Evolutionary conservation across 2,113 vertebrate genomes (phyloP), one percentile per base, ranked within the genome.

Genomic region (Sarotherodon lohbergeri): DNA sequence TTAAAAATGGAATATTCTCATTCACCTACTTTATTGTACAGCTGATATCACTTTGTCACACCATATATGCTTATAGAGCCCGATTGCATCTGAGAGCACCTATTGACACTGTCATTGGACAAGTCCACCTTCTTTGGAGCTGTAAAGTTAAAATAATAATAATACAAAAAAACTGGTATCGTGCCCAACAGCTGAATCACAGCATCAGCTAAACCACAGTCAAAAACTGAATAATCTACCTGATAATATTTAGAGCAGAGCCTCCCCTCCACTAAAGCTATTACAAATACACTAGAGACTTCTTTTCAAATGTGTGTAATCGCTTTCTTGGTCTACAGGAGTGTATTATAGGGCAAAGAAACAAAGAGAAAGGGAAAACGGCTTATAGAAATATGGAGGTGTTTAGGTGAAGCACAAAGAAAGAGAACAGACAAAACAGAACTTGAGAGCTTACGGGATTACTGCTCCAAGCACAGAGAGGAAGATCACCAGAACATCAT

Each of bases 261-360:
- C 39, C 82, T 57, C 89, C 81, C 29, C 50, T 78, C 7, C 41
- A 68, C 71, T 41, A 36, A 86, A 80, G 22, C 22, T 29, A 29
- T 22, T n/a, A 14, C 43, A 90, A 88, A 89, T 81, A 91, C 81
- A 88, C 87, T 14, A 5, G 9, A 16, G 83, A 71, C 50, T 46
- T 55, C 61, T 9, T 90, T 92, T 90, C 73, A 90, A 79, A 85
- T 73, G 17, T 59, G 39, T 56, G 19, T 80, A 63, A 81, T 89
- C 19, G 9, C 9, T 73, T 68, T 43, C 41, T 81, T 52, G 66
- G 85, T 32, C 71, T 4, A 63, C 34, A 80, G 43, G 55, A 57
- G 24, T 48, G 7, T 14, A 54, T 52, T 34, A 34, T 17, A 66
- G 12, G 41, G 14, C 3, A 59, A 73, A 80, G 54, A 87, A 50